Evolutionary conservation across 1,140 invertebrate genomes (phyloP), one percentile per base, ranked within the genome.

Genomic region (Episyrphus balteatus): DNA sequence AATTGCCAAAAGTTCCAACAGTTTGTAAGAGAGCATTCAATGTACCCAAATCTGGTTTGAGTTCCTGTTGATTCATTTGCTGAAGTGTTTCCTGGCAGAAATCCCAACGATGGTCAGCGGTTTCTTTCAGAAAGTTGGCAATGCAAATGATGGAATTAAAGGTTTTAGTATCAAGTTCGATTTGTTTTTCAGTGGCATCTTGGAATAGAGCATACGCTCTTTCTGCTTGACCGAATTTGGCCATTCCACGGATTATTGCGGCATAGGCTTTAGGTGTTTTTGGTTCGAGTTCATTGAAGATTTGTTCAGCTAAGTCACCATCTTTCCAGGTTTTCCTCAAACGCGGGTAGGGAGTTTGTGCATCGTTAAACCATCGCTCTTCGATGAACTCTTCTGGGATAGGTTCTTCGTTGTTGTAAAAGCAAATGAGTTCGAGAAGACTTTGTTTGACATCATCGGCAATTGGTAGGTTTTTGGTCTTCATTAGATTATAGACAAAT

Each of bases 391-490:
- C 81, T 36, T 78, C 73, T 12, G 75, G 69, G 17, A 77, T 46
- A 1, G 75, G 70, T 49, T 87, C 80, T 42, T 78, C 70, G 52
- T 76, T 74, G 69, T 94, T 93, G 54, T 80, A 84, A 65, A 81
- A 93, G 60, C 87, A 90, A 3, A 92, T 59, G 13, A 93, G 61
- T 68, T 94, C 86, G 11, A 94, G 68, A n/a, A 92, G 68, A 13
- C 76, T 67, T 53, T 88, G 78, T 60, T 81, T 79, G 0, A 79
- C 66, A 41, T 80, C 74, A n/a, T 71, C 55, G 54, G 68, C 74
- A 3, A 90, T 62, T 47, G 68, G 69, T 1, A 75, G 63, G 48
- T 73, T 74, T 58, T 87, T 76, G 1, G 70, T 60, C 48, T 77
- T 75, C 40, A 92, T 66, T 12, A 86, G 66, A 45, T 84, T 74